Conservation (phyloP, 30 jellyfish, hydroid and myxozoan species). For the Aurelia coerulea region DNA sequence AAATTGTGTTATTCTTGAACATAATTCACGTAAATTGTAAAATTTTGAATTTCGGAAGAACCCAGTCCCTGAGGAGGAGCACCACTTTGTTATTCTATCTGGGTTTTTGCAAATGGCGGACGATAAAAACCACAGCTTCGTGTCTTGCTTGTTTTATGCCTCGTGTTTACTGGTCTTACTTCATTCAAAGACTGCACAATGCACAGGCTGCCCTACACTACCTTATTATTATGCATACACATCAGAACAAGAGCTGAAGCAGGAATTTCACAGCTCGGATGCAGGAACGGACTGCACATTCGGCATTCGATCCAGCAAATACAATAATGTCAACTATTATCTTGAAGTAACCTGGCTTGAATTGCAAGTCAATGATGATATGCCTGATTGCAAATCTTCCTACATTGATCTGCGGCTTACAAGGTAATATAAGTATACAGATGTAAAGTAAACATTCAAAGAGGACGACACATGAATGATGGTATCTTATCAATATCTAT, state of each 20-base stretch:
- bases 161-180: neutral
- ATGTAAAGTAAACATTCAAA: too few relatives aligned
- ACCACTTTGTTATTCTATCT: too few relatives aligned
- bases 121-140: neutral
- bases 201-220: neutral
- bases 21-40: too few relatives aligned
- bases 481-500: too few relatives aligned
- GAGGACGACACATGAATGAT: too few relatives aligned
- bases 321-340: neutral
- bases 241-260: neutral
- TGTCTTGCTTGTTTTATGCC: neutral
- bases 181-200: neutral
- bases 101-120: neutral
- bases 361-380: neutral
- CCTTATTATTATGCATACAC: neutral
- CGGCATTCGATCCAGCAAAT: neutral
- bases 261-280: neutral
- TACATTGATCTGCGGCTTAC: neutral
- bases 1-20: too few relatives aligned
- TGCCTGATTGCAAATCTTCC: slow-evolving; percentile 20
- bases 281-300: neutral
- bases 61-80: too few relatives aligned
- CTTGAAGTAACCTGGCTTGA: slow-evolving; percentile 21
- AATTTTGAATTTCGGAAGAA: too few relatives aligned
- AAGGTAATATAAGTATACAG: neutral